phyloP scores from a whole-genome alignment of 2,113 vertebrate species.

The Atrichornis clamosus region DNA sequence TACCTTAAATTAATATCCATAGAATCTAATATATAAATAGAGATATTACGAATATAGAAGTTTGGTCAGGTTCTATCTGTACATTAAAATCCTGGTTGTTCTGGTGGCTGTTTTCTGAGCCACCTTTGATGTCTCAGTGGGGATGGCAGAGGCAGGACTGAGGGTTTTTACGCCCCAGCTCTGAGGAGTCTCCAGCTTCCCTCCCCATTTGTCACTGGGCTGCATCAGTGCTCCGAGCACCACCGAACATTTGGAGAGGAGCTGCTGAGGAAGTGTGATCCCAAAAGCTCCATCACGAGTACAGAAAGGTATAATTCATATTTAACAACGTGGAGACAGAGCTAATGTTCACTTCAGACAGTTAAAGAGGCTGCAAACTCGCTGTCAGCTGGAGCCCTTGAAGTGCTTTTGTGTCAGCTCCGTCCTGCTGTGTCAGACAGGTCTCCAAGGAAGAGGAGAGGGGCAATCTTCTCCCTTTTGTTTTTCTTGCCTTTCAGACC shows the following conservation, averaged over 20 bases:
- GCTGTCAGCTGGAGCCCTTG: background rate
- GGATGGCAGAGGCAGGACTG: fast-evolving
- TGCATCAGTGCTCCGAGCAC: too few species aligned
- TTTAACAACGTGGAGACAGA: background rate
- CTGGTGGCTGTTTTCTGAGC: background rate
- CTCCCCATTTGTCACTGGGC: too few species aligned
- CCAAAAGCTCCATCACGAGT: too few species aligned
- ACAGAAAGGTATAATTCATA: background rate
- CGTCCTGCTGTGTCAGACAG: background rate
- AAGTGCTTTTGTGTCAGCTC: background rate
- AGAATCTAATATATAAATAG: background rate
- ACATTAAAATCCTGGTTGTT: background rate
- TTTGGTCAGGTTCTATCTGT: background rate
- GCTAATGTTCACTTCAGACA: background rate
- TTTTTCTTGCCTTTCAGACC: background rate
- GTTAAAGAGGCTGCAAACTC: background rate
- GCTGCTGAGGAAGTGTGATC: too few species aligned
- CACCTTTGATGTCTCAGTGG: background rate
- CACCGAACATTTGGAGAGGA: too few species aligned
- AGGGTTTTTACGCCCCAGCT: background rate
- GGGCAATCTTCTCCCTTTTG: background rate
- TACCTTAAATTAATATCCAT: background rate
- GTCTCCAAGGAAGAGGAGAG: background rate
- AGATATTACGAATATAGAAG: fast-evolving
- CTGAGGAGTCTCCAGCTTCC: fast-evolving